phyloP scores from a whole-genome alignment of 2,888 invertebrate genomes.

The Entomobrya proxima region DNA sequence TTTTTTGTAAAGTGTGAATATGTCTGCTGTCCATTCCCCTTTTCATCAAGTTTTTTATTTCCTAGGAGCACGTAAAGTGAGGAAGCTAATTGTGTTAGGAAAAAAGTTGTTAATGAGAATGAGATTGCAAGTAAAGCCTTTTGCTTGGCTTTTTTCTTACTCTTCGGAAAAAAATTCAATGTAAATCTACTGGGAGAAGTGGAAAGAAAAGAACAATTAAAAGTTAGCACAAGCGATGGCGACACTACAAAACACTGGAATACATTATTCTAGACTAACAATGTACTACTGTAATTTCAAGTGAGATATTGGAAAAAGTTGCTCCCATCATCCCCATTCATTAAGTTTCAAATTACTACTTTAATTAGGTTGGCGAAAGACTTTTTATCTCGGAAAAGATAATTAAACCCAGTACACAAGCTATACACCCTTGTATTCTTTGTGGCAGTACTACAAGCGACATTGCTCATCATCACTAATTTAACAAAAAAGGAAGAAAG shows the following conservation, averaged over 20 bases:
- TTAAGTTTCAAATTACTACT: slow-evolving; percentile 52
- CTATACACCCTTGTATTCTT: too few relatives aligned
- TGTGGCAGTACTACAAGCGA: too few relatives aligned
- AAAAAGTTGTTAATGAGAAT: slow-evolving; percentile 61
- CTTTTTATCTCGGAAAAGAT: slow-evolving; percentile 31
- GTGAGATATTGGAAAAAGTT: slow-evolving; percentile 55
- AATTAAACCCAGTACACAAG: slow-evolving; percentile 30
- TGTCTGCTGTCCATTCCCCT: not conserved
- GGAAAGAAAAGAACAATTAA: not conserved
- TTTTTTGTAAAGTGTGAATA: not conserved
- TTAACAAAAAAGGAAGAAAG: slow-evolving; percentile 16
- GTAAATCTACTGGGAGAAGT: not conserved
- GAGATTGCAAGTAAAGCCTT: slow-evolving; percentile 28
- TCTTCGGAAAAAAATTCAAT: not conserved
- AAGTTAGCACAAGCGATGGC: slow-evolving; percentile 10
- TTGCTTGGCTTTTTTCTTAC: not conserved
- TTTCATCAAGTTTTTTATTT: slow-evolving; percentile 4
- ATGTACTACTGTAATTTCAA: not conserved
- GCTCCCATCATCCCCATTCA: slow-evolving; percentile 58
- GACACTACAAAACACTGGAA: not conserved
- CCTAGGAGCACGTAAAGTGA: slow-evolving; percentile 33
- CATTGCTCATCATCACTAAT: not conserved
- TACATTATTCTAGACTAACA: not conserved
- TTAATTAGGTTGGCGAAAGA: slow-evolving; percentile 57
- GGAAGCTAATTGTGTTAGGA: slow-evolving; percentile 56